Evolutionary conservation across 2,797 vertebrate species (phyloP).

Genomic region (Diplodus puntazzo): DNA sequence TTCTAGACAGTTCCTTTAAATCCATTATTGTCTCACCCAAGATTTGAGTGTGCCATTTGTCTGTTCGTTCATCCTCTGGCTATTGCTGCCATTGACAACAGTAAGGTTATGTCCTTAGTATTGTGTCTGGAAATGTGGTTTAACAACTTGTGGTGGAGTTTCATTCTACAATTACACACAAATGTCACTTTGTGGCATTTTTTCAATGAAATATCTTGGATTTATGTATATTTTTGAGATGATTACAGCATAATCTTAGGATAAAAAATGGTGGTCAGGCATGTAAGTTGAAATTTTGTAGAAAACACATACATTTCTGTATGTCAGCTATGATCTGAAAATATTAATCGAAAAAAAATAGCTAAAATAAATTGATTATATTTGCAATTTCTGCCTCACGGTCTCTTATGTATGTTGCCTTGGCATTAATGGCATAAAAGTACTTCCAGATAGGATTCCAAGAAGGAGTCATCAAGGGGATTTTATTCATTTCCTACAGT

Average conservation of each 20-base stretch:
- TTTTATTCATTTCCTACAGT: neutral
- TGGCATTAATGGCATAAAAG: neutral
- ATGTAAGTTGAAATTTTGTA: too few species aligned
- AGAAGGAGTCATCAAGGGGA: neutral
- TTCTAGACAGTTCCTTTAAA: neutral
- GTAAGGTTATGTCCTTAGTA: neutral
- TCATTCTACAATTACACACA: neutral
- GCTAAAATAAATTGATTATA: neutral
- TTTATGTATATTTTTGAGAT: neutral
- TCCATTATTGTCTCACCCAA: too few species aligned
- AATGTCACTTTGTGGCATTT: neutral
- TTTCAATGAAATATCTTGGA: neutral
- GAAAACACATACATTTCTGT: neutral
- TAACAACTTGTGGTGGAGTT: neutral
- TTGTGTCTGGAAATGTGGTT: neutral
- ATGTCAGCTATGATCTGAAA: neutral
- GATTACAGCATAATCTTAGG: neutral
- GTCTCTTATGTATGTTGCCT: neutral
- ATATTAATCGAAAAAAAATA: neutral
- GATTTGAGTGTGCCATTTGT: neutral
- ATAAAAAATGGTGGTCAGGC: neutral
- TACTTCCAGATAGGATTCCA: neutral
- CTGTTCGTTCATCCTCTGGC: neutral
- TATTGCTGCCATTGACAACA: neutral
- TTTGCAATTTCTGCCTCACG: neutral